phyloP scores from a whole-genome alignment of 1,140 invertebrate species.

The Sinella curviseta region DNA sequence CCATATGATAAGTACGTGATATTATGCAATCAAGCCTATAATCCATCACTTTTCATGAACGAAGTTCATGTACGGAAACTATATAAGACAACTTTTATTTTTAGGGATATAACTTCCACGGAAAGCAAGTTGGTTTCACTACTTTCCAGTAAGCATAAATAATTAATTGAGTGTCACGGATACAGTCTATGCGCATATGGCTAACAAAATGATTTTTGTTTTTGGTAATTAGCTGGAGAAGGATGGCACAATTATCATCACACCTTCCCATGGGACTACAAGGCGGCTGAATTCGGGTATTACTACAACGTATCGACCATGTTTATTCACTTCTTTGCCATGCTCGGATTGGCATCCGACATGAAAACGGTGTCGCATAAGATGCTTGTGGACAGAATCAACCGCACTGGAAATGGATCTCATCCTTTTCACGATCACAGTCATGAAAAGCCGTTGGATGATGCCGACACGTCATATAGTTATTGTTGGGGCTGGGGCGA shows the following conservation, averaged over 20 bases:
- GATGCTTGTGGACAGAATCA: background rate
- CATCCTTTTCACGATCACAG: no score
- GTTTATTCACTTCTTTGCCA: background rate
- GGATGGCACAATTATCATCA: background rate
- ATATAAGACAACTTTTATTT: no score
- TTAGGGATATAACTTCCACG: background rate
- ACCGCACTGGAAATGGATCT: background rate
- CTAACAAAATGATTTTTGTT: background rate
- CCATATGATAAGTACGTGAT: no score
- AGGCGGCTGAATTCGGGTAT: background rate
- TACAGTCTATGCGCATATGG: background rate
- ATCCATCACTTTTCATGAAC: no score
- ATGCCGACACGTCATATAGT: no score
- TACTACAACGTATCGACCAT: background rate
- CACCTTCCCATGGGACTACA: background rate
- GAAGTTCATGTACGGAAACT: background rate
- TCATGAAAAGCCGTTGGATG: background rate
- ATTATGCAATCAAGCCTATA: no score
- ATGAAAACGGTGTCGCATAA: background rate
- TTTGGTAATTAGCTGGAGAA: constrained; percentile 44
- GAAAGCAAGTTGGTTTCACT: background rate
- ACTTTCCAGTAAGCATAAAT: background rate
- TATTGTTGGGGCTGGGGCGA: constrained; percentile 67
- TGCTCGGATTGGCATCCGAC: background rate
- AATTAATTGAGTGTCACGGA: no score